Percentiles rank a stretch among this genome's conserved stretches.
phyloP scores from a whole-genome alignment of 2,888 invertebrate species.

The Melikaiella ostensackeni region DNA sequence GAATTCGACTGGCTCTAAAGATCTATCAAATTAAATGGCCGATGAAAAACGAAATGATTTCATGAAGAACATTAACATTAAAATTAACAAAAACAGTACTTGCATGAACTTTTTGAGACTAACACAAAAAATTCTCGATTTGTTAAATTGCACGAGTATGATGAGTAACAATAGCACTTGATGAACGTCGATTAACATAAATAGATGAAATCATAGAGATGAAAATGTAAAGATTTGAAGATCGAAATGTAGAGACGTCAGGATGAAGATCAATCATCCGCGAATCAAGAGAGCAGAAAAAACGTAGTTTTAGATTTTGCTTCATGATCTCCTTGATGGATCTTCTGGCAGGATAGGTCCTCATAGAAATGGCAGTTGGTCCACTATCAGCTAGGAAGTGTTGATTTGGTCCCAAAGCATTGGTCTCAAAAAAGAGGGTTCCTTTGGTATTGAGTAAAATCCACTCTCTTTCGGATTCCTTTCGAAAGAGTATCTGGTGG shows the following conservation, averaged over 20 bases:
- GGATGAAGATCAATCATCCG: not conserved
- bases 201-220: not conserved
- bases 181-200: not conserved
- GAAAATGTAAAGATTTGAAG: no score
- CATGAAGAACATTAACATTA: constrained; percentile 4
- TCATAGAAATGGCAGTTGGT: constrained; percentile 2
- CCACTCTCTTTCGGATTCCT: constrained; percentile 12
- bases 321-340: not conserved
- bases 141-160: not conserved
- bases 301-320: not conserved
- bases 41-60: not conserved
- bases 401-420: constrained; percentile 5
- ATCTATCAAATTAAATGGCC: not conserved
- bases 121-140: constrained; percentile 11
- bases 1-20: not conserved
- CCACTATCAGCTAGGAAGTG: constrained; percentile 1
- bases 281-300: not conserved
- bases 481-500: constrained; percentile 9
- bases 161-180: not conserved
- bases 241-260: not conserved
- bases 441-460: constrained; percentile 23
- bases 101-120: not conserved
- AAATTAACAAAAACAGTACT: not conserved
- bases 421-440: not conserved
- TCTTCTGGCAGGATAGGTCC: not conserved